Conservation (phyloP, 2,113 vertebrate species). For the Callithrix jacchus region DNA sequence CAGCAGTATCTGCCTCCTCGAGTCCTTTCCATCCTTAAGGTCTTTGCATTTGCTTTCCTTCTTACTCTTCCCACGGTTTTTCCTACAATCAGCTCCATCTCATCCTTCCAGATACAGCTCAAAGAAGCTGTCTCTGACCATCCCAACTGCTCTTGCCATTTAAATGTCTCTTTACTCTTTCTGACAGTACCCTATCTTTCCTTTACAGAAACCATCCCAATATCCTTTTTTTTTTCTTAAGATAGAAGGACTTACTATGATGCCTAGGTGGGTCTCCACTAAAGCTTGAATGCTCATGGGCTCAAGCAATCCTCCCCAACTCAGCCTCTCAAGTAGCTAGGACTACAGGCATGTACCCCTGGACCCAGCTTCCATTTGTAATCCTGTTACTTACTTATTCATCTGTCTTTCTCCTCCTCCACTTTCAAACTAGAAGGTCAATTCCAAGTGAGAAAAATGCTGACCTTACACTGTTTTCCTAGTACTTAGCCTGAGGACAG, state of each 20-base stretch:
- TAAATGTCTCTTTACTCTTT: background rate
- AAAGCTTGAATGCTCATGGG: background rate
- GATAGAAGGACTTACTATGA: background rate
- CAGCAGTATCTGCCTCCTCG: background rate
- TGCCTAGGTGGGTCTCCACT: background rate
- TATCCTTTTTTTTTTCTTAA: too few relatives aligned
- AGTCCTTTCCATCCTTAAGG: background rate
- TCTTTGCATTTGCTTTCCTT: background rate
- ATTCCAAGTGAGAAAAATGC: background rate
- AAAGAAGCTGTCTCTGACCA: background rate
- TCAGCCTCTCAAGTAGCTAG: background rate
- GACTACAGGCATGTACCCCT: background rate
- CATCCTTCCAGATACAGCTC: background rate
- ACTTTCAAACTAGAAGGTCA: background rate
- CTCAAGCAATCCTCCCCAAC: background rate
- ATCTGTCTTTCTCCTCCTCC: background rate
- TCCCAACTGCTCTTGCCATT: background rate
- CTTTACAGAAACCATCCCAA: background rate
- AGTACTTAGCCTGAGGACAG: background rate
- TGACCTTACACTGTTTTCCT: background rate
- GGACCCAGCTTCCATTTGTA: background rate
- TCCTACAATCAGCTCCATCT: background rate
- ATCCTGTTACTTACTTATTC: conserved; percentile 4
- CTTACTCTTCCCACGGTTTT: background rate
- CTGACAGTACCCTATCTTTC: background rate